These are phyloP conservation scores for Halcyon senegalensis DNA, from an alignment of 2,113 vertebrate species.

Conservation along the genomic window DNA sequence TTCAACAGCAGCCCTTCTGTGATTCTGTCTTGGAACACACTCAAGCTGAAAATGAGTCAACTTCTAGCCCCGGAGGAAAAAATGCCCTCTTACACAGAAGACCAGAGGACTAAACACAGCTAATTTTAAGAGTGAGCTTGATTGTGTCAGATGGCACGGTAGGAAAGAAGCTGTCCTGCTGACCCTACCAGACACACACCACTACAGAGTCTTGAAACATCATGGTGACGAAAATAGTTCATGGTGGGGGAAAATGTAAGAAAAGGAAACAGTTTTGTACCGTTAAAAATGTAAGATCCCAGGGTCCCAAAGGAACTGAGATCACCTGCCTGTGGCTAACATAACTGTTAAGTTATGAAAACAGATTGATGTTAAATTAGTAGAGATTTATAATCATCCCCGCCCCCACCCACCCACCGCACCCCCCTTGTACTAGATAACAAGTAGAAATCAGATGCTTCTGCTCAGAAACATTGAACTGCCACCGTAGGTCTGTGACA, in stretches of 20 bases:
- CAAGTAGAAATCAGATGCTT: not conserved
- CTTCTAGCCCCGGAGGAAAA: not conserved
- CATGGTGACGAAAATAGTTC: not conserved
- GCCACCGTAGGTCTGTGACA: not conserved
- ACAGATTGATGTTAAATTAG: not conserved
- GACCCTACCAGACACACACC: not conserved
- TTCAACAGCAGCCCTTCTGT: not conserved
- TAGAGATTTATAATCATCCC: not conserved
- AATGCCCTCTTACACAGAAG: not conserved
- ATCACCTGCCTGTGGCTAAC: not conserved
- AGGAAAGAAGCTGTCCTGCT: not conserved
- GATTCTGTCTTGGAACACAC: not conserved
- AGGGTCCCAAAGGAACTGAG: not conserved
- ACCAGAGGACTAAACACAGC: not conserved
- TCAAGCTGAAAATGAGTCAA: not conserved
- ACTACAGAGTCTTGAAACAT: not conserved
- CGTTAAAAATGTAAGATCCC: not conserved
- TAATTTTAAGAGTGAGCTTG: not conserved
- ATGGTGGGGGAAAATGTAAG: not conserved
- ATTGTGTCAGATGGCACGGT: not conserved
- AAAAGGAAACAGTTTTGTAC: not conserved
- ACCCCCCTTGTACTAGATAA: not conserved
- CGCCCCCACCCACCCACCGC: no score
- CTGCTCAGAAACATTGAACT: not conserved
- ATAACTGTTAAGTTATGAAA: not conserved